Conservation (phyloP, 2,888 invertebrate genomes). For the Tenthredo distinguenda region DNA sequence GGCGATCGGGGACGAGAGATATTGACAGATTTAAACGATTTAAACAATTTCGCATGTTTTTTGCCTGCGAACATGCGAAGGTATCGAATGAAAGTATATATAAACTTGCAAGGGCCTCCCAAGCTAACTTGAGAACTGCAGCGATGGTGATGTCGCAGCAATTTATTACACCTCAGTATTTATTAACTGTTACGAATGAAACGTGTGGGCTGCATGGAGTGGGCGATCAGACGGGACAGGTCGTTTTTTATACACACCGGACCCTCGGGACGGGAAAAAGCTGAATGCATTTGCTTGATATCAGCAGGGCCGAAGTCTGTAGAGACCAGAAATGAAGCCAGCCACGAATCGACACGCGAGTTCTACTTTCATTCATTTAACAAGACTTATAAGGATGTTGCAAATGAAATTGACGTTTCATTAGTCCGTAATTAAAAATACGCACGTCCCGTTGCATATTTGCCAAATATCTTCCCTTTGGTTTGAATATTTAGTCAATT, state of each 20-base stretch:
- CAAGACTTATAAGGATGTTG: neutral
- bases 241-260: slow-evolving; percentile 10
- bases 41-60: slow-evolving; percentile 22
- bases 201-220: slow-evolving; percentile 34
- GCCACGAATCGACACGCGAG: neutral
- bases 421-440: neutral
- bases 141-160: slow-evolving; percentile 37
- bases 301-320: neutral
- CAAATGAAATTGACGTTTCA: neutral
- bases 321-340: neutral
- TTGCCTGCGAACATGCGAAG: neutral
- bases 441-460: slow-evolving; percentile 33
- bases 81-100: neutral
- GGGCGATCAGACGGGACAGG: slow-evolving; percentile 44
- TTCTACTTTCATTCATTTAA: neutral
- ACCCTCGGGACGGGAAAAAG: slow-evolving; percentile 26
- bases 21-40: slow-evolving; percentile 42
- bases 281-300: slow-evolving; percentile 13
- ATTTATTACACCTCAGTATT: slow-evolving; percentile 48
- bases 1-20: neutral
- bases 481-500: slow-evolving; percentile 50
- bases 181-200: slow-evolving; percentile 51
- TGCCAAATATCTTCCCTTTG: slow-evolving; percentile 35
- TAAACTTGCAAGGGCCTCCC: slow-evolving; percentile 21
- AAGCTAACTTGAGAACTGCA: slow-evolving; percentile 1